Evolutionary conservation across 2,113 vertebrate genomes (phyloP).

Genomic region (Haplochromis vanheusdeni): DNA sequence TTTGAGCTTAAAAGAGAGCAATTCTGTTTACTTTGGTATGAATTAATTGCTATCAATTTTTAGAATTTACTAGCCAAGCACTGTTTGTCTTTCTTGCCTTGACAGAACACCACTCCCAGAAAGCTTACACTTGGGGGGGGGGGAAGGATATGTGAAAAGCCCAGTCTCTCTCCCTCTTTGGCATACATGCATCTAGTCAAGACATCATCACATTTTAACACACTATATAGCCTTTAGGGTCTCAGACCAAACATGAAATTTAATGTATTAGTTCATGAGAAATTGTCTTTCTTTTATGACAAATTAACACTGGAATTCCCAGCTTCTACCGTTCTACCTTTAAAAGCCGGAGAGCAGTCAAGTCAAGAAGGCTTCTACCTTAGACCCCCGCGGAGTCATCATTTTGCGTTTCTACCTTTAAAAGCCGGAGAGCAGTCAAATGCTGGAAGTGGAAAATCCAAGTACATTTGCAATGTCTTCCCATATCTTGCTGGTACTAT

Average conservation of each 20-base stretch:
- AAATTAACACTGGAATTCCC: no score
- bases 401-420: no score
- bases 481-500: no score
- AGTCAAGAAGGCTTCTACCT: no score
- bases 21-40: background rate
- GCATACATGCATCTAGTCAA: background rate
- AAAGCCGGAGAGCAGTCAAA: no score
- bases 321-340: no score
- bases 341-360: no score
- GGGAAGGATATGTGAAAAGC: background rate
- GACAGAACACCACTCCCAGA: background rate
- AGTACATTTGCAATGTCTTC: no score
- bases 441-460: no score
- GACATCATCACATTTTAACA: background rate
- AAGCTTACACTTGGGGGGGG: background rate
- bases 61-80: background rate
- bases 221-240: background rate
- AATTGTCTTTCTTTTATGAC: background rate
- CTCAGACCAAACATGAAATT: background rate
- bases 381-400: no score
- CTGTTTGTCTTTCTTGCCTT: background rate
- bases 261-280: background rate
- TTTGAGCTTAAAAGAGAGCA: background rate
- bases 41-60: background rate
- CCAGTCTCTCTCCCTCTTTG: background rate